These are phyloP conservation scores for Pseudomyrmex flavicornis DNA, from an alignment of 1,140 invertebrate species.

Conservation along the genomic window DNA sequence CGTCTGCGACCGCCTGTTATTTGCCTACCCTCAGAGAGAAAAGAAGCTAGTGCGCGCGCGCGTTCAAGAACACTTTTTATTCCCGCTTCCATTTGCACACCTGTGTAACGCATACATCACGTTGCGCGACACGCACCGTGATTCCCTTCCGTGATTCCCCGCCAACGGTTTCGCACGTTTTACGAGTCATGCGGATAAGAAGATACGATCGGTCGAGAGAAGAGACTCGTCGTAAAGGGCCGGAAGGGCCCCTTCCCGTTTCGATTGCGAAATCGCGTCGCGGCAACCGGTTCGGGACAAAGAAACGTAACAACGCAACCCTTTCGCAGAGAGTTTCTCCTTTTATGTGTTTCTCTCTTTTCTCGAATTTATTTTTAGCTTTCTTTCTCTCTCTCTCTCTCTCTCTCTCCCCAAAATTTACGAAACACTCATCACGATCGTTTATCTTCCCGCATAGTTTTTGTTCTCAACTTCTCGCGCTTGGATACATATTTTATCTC, in stretches of 20 bases:
- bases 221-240: slow-evolving; percentile 37
- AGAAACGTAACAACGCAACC: slow-evolving; percentile 32
- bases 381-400: not conserved
- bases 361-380: not conserved
- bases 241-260: slow-evolving; percentile 54
- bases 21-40: slow-evolving; percentile 7
- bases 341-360: not conserved
- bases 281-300: slow-evolving; percentile 49
- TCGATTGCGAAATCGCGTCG: slow-evolving; percentile 55
- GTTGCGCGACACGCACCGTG: slow-evolving; percentile 57
- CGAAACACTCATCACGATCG: not conserved
- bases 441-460: not conserved
- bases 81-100: slow-evolving; percentile 42
- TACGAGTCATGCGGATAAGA: slow-evolving; percentile 46
- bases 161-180: slow-evolving; percentile 57
- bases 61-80: slow-evolving; percentile 17
- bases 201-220: slow-evolving; percentile 57
- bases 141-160: slow-evolving; percentile 49
- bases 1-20: slow-evolving; percentile 11
- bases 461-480: not conserved
- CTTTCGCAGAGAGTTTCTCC: slow-evolving; percentile 30
- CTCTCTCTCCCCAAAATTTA: not conserved
- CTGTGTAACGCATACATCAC: slow-evolving; percentile 54
- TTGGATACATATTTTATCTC: not conserved
- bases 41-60: not conserved